Percentiles rank a stretch among this genome's conserved stretches.
Evolutionary conservation across 2,888 invertebrate genomes (phyloP).

Genomic region (Elmis aenea): DNA sequence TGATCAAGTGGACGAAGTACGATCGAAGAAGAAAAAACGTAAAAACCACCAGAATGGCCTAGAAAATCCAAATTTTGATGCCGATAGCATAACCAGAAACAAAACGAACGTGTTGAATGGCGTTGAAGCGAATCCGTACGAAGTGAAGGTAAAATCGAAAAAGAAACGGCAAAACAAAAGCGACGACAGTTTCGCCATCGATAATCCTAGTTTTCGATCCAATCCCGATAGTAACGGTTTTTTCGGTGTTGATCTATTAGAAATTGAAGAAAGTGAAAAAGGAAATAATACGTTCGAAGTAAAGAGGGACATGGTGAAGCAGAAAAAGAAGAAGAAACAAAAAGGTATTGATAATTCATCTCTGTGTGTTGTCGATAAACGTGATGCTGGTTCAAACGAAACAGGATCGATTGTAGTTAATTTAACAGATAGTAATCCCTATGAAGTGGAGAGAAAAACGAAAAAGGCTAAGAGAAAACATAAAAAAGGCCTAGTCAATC

Average conservation of each 20-base stretch:
- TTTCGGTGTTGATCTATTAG: background rate
- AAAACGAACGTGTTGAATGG: no score
- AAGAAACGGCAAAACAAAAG: background rate
- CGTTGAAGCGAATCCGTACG: background rate
- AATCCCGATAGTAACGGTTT: background rate
- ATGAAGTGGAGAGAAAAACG: conserved; percentile 9
- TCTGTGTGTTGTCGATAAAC: no score
- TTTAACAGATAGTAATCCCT: background rate
- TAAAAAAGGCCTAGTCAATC: conserved; percentile 5
- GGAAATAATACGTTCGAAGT: conserved; percentile 10
- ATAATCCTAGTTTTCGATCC: background rate
- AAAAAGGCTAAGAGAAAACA: background rate
- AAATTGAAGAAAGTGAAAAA: background rate
- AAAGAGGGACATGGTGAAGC: conserved; percentile 22
- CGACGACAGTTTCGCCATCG: background rate
- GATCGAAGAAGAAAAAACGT: conserved; percentile 17
- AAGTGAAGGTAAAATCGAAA: background rate
- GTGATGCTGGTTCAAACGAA: background rate
- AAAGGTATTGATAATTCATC: conserved; percentile 1
- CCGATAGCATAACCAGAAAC: no score
- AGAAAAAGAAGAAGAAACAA: conserved; percentile 23
- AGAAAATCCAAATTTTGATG: conserved; percentile 8
- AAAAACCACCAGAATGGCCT: conserved; percentile 10
- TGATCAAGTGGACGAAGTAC: conserved; percentile 8
- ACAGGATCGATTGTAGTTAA: background rate